Percentiles rank a stretch among this genome's conserved stretches.
phyloP scores from a whole-genome alignment of 2,113 vertebrate species.

The Brachyhypopomus gauderio region DNA sequence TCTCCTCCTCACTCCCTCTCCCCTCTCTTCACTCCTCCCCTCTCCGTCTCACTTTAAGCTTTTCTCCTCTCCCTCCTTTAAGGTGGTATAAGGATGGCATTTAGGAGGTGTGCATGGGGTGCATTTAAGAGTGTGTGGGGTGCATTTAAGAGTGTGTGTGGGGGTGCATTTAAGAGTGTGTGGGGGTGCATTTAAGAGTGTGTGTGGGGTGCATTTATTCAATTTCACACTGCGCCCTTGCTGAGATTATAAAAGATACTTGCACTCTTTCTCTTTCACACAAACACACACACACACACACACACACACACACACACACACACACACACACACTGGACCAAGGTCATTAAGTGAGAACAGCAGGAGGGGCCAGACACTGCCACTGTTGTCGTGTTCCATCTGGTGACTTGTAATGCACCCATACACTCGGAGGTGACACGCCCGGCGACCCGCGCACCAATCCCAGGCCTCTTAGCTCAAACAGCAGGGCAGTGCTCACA shows the following conservation, averaged over 20 bases:
- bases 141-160: no score
- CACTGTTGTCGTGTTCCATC: conserved; percentile 74
- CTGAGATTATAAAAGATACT: neutral
- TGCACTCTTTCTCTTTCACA: conserved; percentile 5
- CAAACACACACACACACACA: neutral
- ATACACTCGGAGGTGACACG: conserved; percentile 67
- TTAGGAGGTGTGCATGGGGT: no score
- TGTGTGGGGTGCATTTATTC: no score
- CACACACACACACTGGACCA: conserved; percentile 50
- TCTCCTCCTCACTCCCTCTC: no score
- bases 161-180: no score
- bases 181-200: no score
- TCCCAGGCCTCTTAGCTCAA: conserved; percentile 29
- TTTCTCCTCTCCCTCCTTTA: no score
- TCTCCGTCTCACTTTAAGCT: no score
- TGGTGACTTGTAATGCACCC: conserved; percentile 68
- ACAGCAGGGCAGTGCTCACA: neutral
- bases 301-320: neutral
- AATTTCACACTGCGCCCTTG: no score
- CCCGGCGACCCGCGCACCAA: conserved; percentile 54
- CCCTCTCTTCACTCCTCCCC: no score
- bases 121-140: no score
- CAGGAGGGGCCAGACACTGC: conserved; percentile 64
- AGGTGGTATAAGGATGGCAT: no score
- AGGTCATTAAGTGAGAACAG: conserved; percentile 67